A percentile compares a stretch with the other conserved stretches of the same genome.
These are phyloP conservation scores for Zeuzera pyrina DNA, from an alignment of 2,888 invertebrate species.

Conservation along the genomic window DNA sequence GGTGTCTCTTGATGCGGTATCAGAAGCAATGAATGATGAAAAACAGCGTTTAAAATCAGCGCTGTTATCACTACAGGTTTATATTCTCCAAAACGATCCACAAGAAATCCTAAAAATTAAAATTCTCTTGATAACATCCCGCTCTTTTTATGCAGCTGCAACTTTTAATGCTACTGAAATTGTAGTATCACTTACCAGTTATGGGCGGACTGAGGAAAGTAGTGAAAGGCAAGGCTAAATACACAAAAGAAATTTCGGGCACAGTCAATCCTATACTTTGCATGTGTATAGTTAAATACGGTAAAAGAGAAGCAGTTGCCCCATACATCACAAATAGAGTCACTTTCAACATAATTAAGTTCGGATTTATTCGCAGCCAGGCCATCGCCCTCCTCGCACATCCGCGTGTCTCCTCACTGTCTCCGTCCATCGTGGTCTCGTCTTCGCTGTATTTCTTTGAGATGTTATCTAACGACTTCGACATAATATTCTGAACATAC, in stretches of 20 bases:
- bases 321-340: conserved; percentile 89
- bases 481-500: conserved; percentile 35
- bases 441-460: conserved; percentile 62
- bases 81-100: conserved; percentile 90
- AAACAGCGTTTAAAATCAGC: conserved; percentile 81
- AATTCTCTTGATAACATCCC: too few species aligned
- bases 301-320: conserved; percentile 87
- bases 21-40: conserved; percentile 84
- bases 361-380: conserved; percentile 78
- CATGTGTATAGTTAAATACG: conserved; percentile 93
- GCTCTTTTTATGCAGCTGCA: not conserved
- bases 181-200: conserved; percentile 73
- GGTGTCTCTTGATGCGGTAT: conserved; percentile 87
- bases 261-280: conserved; percentile 89
- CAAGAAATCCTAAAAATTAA: conserved; percentile 79
- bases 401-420: conserved; percentile 44
- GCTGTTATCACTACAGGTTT: conserved; percentile 87
- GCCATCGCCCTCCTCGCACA: conserved; percentile 58
- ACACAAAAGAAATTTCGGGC: conserved; percentile 90
- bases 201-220: conserved; percentile 89
- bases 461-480: conserved; percentile 44
- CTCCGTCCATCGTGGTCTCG: conserved; percentile 57
- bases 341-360: conserved; percentile 85
- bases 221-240: conserved; percentile 88
- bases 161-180: not conserved